phyloP scores from a whole-genome alignment of 2,113 vertebrate species.

The Megaceryle torquata region DNA sequence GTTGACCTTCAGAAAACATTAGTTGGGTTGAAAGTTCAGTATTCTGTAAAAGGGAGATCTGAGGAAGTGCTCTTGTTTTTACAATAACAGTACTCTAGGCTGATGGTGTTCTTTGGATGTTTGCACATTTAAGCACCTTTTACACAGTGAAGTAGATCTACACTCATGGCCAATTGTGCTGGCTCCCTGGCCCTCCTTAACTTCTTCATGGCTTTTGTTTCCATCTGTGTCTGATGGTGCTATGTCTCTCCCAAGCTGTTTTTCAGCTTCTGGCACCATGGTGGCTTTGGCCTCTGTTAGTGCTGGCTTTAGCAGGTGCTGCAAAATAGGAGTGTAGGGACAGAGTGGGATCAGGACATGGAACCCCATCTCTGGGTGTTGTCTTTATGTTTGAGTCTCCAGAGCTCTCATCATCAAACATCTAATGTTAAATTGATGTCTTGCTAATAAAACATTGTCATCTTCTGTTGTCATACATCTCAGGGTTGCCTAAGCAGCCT shows the following conservation, averaged over 20 bases:
- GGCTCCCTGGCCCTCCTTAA: neutral
- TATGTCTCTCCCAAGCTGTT: neutral
- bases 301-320: neutral
- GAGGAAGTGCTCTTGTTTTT: neutral
- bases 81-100: too few relatives aligned
- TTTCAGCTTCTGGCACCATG: neutral
- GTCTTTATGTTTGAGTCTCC: neutral
- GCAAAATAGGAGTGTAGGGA: neutral
- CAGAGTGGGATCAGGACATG: rapidly evolving
- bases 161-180: neutral
- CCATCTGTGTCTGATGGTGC: neutral
- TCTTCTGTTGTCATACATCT: neutral
- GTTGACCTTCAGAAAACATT: neutral
- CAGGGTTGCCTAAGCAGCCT: neutral
- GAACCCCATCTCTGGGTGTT: neutral
- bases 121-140: neutral
- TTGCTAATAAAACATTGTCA: neutral
- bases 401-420: neutral
- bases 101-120: neutral
- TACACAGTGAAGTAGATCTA: neutral
- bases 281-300: neutral
- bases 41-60: neutral
- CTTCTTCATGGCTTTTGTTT: neutral
- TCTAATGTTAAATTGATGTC: neutral
- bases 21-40: neutral